Base-by-base conservation (phyloP, 92 coral and sea anemone genomes). In the Palythoa heliodiscus region DNA sequence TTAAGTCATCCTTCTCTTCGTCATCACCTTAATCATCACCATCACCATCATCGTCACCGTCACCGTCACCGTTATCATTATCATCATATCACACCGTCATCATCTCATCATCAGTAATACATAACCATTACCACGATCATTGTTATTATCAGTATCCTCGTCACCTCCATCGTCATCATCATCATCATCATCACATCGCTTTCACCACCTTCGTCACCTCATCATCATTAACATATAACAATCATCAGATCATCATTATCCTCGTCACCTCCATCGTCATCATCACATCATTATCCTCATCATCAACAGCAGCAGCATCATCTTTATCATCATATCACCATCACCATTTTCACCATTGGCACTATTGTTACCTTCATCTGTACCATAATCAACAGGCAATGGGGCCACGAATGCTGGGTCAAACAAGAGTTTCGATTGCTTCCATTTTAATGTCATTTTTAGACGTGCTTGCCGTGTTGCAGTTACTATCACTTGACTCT, bases 371-470 rank as follows among this genome's bases (percentile, higher is more conserved):
- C 1, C 20, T 38, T 71, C 19, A 37, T 10, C 5, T 43, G 6
- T 43, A 43, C 50, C 50, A 43, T 43, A 43, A 43, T 43, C 50
- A 43, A 8, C 50, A 8, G 50, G 50, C 50, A 43, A 3, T 8
- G 50, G 50, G 50, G 50, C 5, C 17, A 37, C 2, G 38, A 29
- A 1, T 0, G 71, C 25, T 5, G 5, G 2, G 9, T 66, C 22
- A 80, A 5, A 80, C 84, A 13, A 80, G 55, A 23, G 84, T 80
- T 23, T 80, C 84, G 11, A 63, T 43, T 9, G 84, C 84, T 61
- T 78, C 83, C 5, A n/a, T 25, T 10, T 66, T 63, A 0, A 64
- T 74, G 3, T 80, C 74, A 29, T 66, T 52, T 50, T 66, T 80
- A 5, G 84, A 64, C 58, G 74, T 52, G 64, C 84, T 80, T 52